Percentiles rank a stretch among this genome's conserved stretches.
phyloP scores from a whole-genome alignment of 2,888 invertebrate species.

The Auanema freiburgensis region DNA sequence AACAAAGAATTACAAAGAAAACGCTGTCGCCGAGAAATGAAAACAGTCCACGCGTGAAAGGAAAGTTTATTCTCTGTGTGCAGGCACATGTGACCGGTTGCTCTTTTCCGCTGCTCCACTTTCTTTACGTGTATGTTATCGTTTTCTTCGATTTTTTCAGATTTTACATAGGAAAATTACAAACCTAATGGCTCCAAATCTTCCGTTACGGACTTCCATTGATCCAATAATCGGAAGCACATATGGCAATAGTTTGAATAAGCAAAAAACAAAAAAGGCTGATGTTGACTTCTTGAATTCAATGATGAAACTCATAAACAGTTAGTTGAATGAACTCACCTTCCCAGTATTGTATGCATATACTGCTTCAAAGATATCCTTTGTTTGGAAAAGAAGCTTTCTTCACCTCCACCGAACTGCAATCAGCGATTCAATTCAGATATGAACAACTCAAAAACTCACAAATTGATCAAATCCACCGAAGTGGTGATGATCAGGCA shows the following conservation, averaged over 20 bases:
- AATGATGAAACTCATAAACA: neutral
- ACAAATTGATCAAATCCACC: slow-evolving; percentile 49
- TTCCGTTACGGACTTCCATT: slow-evolving; percentile 65
- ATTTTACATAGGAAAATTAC: neutral
- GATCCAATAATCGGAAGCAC: slow-evolving; percentile 66
- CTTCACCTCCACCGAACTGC: slow-evolving; percentile 34
- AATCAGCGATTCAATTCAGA: slow-evolving; percentile 2
- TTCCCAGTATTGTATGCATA: slow-evolving; percentile 49
- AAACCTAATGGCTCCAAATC: slow-evolving; percentile 67
- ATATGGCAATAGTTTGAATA: slow-evolving; percentile 67
- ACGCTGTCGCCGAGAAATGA: neutral
- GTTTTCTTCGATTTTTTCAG: too few species aligned
- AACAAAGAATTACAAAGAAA: neutral
- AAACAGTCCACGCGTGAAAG: neutral
- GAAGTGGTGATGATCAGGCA: slow-evolving; percentile 17
- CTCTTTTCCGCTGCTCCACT: neutral
- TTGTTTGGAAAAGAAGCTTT: slow-evolving; percentile 51
- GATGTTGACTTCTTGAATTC: slow-evolving; percentile 63
- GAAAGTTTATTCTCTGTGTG: slow-evolving; percentile 3
- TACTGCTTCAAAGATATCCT: slow-evolving; percentile 51
- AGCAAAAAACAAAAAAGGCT: slow-evolving; percentile 67
- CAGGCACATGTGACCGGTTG: too few species aligned
- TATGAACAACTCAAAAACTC: slow-evolving; percentile 19
- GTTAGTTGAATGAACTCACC: slow-evolving; percentile 13
- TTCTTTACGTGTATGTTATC: too few species aligned